These are phyloP conservation scores for Onychorhynchus coronatus DNA, from an alignment of 2,113 vertebrate genomes.

Conservation along the genomic window DNA sequence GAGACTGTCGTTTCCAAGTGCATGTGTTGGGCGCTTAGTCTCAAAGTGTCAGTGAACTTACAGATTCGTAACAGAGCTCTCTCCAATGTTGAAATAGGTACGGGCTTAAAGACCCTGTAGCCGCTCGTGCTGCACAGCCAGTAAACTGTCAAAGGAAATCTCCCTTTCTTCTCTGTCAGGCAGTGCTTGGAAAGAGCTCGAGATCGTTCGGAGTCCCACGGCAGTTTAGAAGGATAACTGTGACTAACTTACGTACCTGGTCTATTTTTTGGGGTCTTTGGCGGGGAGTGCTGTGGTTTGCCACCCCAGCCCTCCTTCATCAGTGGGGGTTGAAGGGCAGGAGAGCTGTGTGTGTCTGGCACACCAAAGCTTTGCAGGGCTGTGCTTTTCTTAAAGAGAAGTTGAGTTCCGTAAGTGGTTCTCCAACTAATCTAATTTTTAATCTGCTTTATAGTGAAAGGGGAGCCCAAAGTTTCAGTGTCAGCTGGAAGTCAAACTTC, in stretches of 20 bases:
- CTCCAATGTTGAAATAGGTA: constrained; percentile 24
- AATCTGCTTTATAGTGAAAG: background rate
- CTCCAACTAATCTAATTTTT: background rate
- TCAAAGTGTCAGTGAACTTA: background rate
- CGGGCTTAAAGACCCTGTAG: background rate
- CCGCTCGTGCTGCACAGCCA: rapidly evolving
- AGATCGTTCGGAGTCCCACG: background rate
- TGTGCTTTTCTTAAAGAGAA: background rate
- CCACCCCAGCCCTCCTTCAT: background rate
- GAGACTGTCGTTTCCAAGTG: background rate
- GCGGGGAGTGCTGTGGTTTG: background rate
- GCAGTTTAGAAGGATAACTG: background rate
- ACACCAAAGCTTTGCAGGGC: background rate
- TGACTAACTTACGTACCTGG: background rate
- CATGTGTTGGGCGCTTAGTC: background rate
- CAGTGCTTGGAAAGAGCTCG: background rate
- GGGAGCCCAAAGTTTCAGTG: background rate
- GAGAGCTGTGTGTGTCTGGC: background rate
- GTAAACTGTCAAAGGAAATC: background rate
- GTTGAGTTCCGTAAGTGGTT: background rate
- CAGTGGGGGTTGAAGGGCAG: background rate
- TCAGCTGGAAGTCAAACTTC: background rate
- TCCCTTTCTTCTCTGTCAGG: background rate
- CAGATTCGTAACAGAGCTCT: constrained; percentile 5
- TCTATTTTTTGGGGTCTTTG: background rate